Percentiles rank a stretch among this genome's conserved stretches.
These are phyloP conservation scores for Drosophila teissieri DNA, from an alignment of 1,140 invertebrate species.

Conservation along the genomic window DNA sequence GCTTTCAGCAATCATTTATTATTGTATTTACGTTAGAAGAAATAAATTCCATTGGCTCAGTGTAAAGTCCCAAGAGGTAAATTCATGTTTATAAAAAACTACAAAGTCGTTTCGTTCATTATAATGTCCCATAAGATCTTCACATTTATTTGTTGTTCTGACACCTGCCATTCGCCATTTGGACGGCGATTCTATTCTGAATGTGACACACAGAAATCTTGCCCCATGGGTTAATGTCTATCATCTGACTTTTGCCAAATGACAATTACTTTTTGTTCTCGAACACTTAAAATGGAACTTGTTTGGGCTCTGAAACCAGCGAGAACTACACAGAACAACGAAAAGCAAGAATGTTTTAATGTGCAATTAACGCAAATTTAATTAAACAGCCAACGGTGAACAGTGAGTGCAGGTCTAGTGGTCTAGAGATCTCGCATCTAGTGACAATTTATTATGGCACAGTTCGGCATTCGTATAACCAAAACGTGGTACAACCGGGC, in stretches of 20 bases:
- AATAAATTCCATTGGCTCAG: neutral
- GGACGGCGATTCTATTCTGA: slow-evolving; percentile 23
- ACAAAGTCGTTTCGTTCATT: slow-evolving; percentile 13
- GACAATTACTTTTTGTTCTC: slow-evolving; percentile 54
- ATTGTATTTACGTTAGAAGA: neutral
- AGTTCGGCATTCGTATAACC: slow-evolving; percentile 72
- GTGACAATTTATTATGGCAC: slow-evolving; percentile 66
- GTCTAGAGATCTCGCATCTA: slow-evolving; percentile 49
- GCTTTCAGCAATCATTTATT: neutral
- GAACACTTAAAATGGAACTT: slow-evolving; percentile 72
- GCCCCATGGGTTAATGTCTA: slow-evolving; percentile 48
- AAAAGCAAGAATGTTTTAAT: slow-evolving; percentile 60
- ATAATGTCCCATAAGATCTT: neutral
- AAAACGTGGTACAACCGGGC: slow-evolving; percentile 52
- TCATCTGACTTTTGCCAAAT: slow-evolving; percentile 24
- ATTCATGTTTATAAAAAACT: neutral
- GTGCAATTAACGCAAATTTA: slow-evolving; percentile 77
- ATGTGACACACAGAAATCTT: slow-evolving; percentile 28
- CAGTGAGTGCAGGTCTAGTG: slow-evolving; percentile 48
- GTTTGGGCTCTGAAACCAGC: slow-evolving; percentile 50
- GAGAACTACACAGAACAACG: slow-evolving; percentile 13
- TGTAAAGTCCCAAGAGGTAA: neutral
- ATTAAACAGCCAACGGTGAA: slow-evolving; percentile 49
- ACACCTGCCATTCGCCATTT: slow-evolving; percentile 5
- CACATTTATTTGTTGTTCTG: neutral